Percentiles rank a stretch among this genome's conserved stretches.
phyloP scores from a whole-genome alignment of 2,113 vertebrate species.

The mouse (Mus musculus) region DNA sequence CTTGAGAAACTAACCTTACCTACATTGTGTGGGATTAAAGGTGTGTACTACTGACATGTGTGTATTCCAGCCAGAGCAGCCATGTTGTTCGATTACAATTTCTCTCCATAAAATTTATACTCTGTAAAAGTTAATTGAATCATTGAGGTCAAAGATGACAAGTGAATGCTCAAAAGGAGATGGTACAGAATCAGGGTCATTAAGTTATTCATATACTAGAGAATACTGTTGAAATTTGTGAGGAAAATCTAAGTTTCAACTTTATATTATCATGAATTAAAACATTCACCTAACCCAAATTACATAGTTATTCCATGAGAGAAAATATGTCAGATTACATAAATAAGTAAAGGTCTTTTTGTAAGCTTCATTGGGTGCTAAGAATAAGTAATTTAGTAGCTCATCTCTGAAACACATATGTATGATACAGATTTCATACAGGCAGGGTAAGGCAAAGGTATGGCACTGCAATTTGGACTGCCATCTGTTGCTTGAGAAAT shows the following conservation, averaged over 20 bases:
- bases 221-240: background rate
- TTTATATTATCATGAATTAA: background rate
- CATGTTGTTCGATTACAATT: too few species aligned
- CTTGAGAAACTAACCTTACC: too few species aligned
- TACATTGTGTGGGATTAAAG: too few species aligned
- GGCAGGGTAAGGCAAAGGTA: background rate
- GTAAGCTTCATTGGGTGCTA: background rate
- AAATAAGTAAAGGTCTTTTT: background rate
- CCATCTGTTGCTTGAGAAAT: background rate
- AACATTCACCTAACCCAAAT: background rate
- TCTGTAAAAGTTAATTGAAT: background rate
- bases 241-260: constrained; percentile 23
- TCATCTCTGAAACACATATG: background rate
- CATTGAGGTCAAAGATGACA: background rate
- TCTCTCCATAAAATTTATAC: background rate
- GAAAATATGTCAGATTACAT: background rate
- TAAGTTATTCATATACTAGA: background rate
- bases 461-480: background rate
- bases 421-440: background rate
- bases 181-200: background rate
- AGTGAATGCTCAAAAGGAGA: background rate
- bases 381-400: background rate
- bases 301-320: background rate
- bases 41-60: too few species aligned
- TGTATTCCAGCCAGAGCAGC: too few species aligned